Evolutionary conservation across 1,140 invertebrate genomes (phyloP).

Genomic region (Penaeus vannamei): DNA sequence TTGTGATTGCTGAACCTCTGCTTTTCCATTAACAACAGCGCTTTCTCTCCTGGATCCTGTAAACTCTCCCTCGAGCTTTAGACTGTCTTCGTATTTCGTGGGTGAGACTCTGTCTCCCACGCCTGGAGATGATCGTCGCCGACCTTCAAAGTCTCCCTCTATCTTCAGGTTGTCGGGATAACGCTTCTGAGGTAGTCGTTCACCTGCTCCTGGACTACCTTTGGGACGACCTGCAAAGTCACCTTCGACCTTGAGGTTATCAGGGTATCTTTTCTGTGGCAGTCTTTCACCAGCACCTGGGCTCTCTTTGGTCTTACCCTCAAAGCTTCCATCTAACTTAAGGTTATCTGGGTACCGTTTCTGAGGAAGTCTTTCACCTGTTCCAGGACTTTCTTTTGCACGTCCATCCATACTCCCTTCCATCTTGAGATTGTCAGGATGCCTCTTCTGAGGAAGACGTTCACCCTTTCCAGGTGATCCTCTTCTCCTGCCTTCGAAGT

Average conservation of each 20-base stretch:
- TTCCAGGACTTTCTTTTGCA: slow-evolving; percentile 72
- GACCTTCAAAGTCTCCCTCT: slow-evolving; percentile 70
- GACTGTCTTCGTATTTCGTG: slow-evolving; percentile 68
- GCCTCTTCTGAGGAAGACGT: slow-evolving; percentile 66
- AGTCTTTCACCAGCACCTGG: slow-evolving; percentile 76
- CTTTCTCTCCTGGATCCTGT: slow-evolving; percentile 69
- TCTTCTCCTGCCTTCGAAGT: slow-evolving; percentile 70
- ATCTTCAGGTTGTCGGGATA: slow-evolving; percentile 68
- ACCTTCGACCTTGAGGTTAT: slow-evolving; percentile 68
- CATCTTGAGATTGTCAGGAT: slow-evolving; percentile 69
- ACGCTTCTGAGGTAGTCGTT: slow-evolving; percentile 66
- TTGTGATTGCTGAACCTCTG: slow-evolving; percentile 34
- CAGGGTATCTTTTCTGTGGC: slow-evolving; percentile 71
- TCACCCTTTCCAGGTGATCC: slow-evolving; percentile 71
- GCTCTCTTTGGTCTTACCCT: slow-evolving; percentile 70
- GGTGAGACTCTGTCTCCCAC: slow-evolving; percentile 66
- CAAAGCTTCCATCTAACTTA: slow-evolving; percentile 67
- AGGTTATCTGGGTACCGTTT: slow-evolving; percentile 68
- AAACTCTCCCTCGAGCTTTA: slow-evolving; percentile 68
- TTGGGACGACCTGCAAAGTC: slow-evolving; percentile 70
- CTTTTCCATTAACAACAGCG: slow-evolving; percentile 74
- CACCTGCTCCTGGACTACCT: slow-evolving; percentile 71
- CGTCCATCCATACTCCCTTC: slow-evolving; percentile 69
- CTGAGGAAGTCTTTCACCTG: slow-evolving; percentile 64
- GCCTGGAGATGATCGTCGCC: slow-evolving; percentile 26